phyloP scores from a whole-genome alignment of 1,140 invertebrate species.

The Archivesica marissinica region DNA sequence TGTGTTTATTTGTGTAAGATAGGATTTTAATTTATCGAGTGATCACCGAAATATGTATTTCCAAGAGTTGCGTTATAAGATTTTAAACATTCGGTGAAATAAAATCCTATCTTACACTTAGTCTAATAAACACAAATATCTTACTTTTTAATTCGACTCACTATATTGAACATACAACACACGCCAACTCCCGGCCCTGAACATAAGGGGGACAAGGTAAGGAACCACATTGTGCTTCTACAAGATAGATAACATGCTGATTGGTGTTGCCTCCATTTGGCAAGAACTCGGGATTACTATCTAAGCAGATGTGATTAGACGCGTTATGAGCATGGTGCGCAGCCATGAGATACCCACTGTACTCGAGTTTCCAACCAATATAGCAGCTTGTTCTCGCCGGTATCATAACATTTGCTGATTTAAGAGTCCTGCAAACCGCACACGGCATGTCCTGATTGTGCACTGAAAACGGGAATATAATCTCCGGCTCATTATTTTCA shows the following conservation, averaged over 20 bases:
- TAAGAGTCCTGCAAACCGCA: constrained; percentile 53
- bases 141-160: not conserved
- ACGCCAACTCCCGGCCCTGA: not conserved
- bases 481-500: not conserved
- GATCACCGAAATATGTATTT: no score
- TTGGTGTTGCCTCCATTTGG: not conserved
- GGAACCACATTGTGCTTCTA: not conserved
- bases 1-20: no score
- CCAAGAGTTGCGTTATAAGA: no score
- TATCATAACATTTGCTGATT: constrained; percentile 53
- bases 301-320: not conserved
- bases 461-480: not conserved
- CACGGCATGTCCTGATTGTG: constrained; percentile 54
- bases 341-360: constrained; percentile 66
- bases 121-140: not conserved
- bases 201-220: not conserved
- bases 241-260: not conserved
- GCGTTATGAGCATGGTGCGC: not conserved
- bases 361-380: constrained; percentile 61
- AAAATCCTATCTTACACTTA: no score
- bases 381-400: constrained; percentile 60
- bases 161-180: not conserved
- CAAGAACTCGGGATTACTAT: not conserved
- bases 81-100: no score
- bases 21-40: no score